Percentiles rank a stretch among this genome's conserved stretches.
Evolutionary conservation across 2,113 vertebrate species (phyloP).

Genomic region (Mustela nigripes): DNA sequence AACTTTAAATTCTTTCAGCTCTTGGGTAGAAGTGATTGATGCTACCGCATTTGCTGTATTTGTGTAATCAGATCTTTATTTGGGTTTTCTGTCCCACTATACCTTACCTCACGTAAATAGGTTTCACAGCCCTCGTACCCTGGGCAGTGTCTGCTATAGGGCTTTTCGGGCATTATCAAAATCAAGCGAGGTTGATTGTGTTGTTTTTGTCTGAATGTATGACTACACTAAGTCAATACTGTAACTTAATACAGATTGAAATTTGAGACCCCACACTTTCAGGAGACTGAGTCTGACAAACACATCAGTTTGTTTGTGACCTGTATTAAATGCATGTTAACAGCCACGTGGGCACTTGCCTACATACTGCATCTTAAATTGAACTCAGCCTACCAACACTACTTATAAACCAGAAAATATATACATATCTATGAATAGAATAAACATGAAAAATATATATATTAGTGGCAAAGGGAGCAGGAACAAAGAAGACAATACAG

Average conservation of each 20-base stretch:
- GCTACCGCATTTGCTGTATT: neutral
- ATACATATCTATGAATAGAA: neutral
- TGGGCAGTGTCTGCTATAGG: neutral
- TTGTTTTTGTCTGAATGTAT: neutral
- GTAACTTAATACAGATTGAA: neutral
- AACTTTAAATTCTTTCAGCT: conserved; percentile 58
- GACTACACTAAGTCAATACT: neutral
- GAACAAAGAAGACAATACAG: neutral
- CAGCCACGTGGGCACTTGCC: neutral
- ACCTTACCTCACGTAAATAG: neutral
- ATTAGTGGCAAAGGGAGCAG: neutral
- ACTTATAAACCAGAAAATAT: neutral
- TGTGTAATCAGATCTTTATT: neutral
- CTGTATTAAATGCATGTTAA: neutral
- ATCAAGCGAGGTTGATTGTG: conserved; percentile 3
- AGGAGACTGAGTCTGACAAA: neutral
- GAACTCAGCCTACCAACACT: neutral
- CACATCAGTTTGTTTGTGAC: neutral
- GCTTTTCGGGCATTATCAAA: neutral
- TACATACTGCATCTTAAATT: neutral
- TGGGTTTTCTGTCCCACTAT: neutral
- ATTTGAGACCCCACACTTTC: neutral
- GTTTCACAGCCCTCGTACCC: neutral
- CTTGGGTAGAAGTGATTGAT: conserved; percentile 3
- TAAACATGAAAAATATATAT: neutral